Conservation (phyloP, 2,113 vertebrate genomes). For the pig (Sus scrofa) region T2T-Sscrofa CM000813.6:91100501-91101000, state of each 20-base stretch:
- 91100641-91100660: neutral
- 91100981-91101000: neutral
- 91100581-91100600: neutral
- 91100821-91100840: conserved; percentile 49
- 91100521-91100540: neutral
- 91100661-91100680: neutral
- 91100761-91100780: conserved; percentile 56
- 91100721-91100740: neutral
- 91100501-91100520: neutral
- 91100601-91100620: neutral
- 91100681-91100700: neutral
- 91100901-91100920: neutral
- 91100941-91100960: neutral
- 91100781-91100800: conserved; percentile 54
- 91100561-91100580: neutral
- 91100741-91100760: conserved; percentile 56
- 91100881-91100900: neutral
- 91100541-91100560: neutral
- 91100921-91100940: neutral
- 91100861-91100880: neutral
- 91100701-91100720: neutral
- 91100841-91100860: neutral
- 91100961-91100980: neutral
- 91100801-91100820: conserved; percentile 40
- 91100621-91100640: conserved; percentile 22